Conservation (phyloP, 2,113 vertebrate species). For the Phaethornis superciliosus region DNA sequence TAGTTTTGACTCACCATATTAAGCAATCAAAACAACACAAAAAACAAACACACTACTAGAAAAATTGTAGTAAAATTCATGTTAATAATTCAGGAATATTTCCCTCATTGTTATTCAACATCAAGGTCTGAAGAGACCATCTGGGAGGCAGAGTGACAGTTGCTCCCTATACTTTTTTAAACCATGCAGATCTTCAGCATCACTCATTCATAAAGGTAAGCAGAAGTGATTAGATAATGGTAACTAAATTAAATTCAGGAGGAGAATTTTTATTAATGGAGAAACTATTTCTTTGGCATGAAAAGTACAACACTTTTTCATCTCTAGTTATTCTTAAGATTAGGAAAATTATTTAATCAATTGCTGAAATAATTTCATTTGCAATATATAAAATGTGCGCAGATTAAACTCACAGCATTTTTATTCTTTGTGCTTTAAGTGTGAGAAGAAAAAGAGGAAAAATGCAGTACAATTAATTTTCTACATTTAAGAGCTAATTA, state of each 20-base stretch:
- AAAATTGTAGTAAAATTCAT: neutral
- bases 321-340: neutral
- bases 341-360: neutral
- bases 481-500: neutral
- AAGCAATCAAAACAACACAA: neutral
- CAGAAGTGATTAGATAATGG: neutral
- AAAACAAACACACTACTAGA: neutral
- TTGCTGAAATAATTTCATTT: neutral
- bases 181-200: neutral
- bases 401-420: neutral
- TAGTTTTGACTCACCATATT: neutral
- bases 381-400: neutral
- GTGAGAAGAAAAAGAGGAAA: neutral
- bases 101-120: neutral
- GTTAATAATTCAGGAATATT: neutral
- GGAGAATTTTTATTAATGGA: neutral
- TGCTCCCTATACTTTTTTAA: neutral
- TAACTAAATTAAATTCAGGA: neutral
- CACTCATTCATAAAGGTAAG: neutral
- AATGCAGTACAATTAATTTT: neutral
- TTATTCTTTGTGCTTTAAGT: neutral
- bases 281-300: neutral
- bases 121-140: neutral
- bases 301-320: neutral
- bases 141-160: neutral